Conservation (phyloP, 2,797 vertebrate genomes). For the Intellagama lesueurii region DNA sequence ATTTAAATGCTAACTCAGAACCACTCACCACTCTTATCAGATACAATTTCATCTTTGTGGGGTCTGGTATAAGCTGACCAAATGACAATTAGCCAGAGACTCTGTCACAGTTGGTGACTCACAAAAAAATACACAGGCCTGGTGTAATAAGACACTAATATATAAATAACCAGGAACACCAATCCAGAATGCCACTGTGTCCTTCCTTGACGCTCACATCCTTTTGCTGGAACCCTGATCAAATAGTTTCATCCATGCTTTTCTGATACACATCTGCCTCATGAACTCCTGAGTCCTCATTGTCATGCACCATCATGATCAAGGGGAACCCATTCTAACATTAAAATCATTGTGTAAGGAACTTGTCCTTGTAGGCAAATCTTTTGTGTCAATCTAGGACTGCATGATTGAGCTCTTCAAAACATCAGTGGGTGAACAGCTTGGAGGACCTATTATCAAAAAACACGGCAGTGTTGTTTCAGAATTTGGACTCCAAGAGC, state of each 20-base stretch:
- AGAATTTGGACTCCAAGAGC: neutral
- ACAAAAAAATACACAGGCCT: neutral
- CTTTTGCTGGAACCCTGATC: neutral
- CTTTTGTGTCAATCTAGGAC: neutral
- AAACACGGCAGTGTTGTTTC: neutral
- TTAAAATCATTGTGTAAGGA: neutral
- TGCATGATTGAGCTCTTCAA: no score
- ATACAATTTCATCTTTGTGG: neutral
- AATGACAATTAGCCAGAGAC: neutral
- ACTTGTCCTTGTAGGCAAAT: neutral
- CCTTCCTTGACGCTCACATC: neutral
- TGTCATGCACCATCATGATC: neutral
- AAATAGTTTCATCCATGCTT: conserved; percentile 2
- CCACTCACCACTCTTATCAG: neutral
- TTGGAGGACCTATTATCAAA: neutral
- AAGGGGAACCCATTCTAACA: neutral
- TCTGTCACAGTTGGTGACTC: neutral
- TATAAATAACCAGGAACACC: neutral
- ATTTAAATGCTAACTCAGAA: no score
- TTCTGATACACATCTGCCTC: neutral
- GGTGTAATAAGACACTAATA: neutral
- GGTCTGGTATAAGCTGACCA: neutral
- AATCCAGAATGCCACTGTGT: neutral
- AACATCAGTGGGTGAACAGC: neutral
- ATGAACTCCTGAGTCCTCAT: neutral